Evolutionary conservation across 2,888 invertebrate genomes (phyloP).

Genomic region (Sisyra nigra): DNA sequence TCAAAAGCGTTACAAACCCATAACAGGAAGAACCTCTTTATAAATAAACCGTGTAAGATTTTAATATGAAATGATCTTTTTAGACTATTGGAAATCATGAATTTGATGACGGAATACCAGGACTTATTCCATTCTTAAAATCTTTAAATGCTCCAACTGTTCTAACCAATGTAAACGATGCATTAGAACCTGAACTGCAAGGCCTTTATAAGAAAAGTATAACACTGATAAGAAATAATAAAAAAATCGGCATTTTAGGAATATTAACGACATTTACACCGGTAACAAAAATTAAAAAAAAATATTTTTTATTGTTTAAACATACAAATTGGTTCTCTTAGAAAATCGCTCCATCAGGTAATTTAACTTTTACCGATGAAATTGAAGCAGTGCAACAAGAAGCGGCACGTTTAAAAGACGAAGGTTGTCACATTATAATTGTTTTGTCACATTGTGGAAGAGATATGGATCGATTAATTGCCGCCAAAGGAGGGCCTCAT

Average conservation of each 20-base stretch:
- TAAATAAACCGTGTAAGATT: no score
- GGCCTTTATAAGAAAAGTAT: slow-evolving; percentile 45
- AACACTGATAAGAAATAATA: slow-evolving; percentile 41
- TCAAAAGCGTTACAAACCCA: no score
- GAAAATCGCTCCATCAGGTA: slow-evolving; percentile 49
- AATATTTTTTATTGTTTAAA: neutral
- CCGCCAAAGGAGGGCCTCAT: slow-evolving; percentile 41
- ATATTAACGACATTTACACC: slow-evolving; percentile 23
- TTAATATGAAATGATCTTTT: no score
- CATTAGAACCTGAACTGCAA: slow-evolving; percentile 44
- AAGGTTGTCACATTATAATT: slow-evolving; percentile 60
- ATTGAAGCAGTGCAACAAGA: slow-evolving; percentile 47
- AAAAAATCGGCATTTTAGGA: slow-evolving; percentile 64
- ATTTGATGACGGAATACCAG: slow-evolving; percentile 61
- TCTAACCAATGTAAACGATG: slow-evolving; percentile 59
- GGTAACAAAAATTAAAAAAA: slow-evolving; percentile 34
- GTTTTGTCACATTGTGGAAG: slow-evolving; percentile 73
- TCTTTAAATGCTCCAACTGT: slow-evolving; percentile 47
- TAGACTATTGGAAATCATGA: slow-evolving; percentile 79
- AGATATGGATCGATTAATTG: slow-evolving; percentile 48
- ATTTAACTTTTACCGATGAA: slow-evolving; percentile 53
- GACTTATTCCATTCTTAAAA: slow-evolving; percentile 53
- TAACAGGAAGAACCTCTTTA: no score
- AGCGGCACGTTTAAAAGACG: slow-evolving; percentile 40
- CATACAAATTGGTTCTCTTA: no score